Percentiles rank a stretch among this genome's conserved stretches.
phyloP scores from a whole-genome alignment of 2,797 vertebrate species.

The Leucoraja ocellata region DNA sequence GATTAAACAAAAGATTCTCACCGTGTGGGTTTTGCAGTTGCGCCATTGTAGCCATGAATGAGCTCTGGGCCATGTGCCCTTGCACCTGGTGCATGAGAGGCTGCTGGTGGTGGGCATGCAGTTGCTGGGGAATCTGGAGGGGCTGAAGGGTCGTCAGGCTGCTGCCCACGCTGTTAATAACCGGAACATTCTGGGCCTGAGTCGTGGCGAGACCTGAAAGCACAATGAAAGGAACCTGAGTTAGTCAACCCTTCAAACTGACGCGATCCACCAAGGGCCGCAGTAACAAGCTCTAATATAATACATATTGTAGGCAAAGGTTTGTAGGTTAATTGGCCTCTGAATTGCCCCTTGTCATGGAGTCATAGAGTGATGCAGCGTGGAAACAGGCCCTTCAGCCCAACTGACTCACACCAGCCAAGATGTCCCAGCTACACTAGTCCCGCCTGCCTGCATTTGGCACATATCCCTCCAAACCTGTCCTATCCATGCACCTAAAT shows the following conservation, averaged over 20 bases:
- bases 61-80: conserved; percentile 77
- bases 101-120: conserved; percentile 78
- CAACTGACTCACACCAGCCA: no score
- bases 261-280: background rate
- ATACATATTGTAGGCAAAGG: background rate
- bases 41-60: conserved; percentile 97
- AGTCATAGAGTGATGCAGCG: no score
- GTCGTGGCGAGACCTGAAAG: conserved; percentile 77
- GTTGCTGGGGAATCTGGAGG: conserved; percentile 91
- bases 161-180: conserved; percentile 89
- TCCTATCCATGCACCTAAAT: no score
- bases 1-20: conserved; percentile 53
- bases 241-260: background rate
- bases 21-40: conserved; percentile 84
- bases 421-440: no score
- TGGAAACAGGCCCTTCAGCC: no score
- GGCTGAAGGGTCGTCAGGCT: conserved; percentile 92
- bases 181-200: conserved; percentile 80
- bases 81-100: conserved; percentile 79
- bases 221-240: background rate
- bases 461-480: no score
- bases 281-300: background rate
- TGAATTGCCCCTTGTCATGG: background rate
- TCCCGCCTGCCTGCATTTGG: no score
- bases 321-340: no score